phyloP scores from a whole-genome alignment of 1,140 invertebrate species.

The Pissodes strobi region DNA sequence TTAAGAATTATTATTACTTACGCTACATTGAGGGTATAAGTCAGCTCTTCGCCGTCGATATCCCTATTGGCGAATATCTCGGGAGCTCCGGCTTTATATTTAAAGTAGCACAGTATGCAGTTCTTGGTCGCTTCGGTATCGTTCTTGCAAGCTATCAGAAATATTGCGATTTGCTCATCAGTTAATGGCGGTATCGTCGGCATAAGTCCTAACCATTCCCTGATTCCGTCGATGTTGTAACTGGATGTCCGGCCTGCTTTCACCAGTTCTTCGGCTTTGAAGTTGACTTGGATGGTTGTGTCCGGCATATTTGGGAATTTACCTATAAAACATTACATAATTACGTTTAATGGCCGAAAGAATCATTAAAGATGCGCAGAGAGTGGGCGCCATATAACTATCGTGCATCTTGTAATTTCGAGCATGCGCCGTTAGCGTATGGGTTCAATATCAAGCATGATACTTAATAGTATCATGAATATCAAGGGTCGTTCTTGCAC shows the following conservation, averaged over 20 bases:
- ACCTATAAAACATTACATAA: too few relatives aligned
- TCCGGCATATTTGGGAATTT: constrained; percentile 25
- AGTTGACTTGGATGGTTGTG: constrained; percentile 24
- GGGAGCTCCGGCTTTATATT: constrained; percentile 59
- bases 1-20: constrained; percentile 38
- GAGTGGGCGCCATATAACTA: too few relatives aligned
- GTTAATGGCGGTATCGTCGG: constrained; percentile 37
- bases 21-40: constrained; percentile 41
- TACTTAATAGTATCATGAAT: too few relatives aligned
- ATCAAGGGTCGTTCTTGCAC: too few relatives aligned
- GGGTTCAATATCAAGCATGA: too few relatives aligned
- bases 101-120: constrained; percentile 65
- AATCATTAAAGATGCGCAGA: too few relatives aligned
- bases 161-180: constrained; percentile 60
- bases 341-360: too few relatives aligned
- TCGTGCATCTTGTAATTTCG: too few relatives aligned
- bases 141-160: constrained; percentile 64
- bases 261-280: constrained; percentile 37
- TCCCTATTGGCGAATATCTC: constrained; percentile 64
- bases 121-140: constrained; percentile 60
- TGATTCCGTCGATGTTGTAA: constrained; percentile 41
- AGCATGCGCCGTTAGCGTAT: too few relatives aligned
- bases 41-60: constrained; percentile 38
- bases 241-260: constrained; percentile 32
- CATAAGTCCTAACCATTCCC: constrained; percentile 37